Conservation (phyloP, 2,113 vertebrate genomes). For the Onychostruthus taczanowskii region DNA sequence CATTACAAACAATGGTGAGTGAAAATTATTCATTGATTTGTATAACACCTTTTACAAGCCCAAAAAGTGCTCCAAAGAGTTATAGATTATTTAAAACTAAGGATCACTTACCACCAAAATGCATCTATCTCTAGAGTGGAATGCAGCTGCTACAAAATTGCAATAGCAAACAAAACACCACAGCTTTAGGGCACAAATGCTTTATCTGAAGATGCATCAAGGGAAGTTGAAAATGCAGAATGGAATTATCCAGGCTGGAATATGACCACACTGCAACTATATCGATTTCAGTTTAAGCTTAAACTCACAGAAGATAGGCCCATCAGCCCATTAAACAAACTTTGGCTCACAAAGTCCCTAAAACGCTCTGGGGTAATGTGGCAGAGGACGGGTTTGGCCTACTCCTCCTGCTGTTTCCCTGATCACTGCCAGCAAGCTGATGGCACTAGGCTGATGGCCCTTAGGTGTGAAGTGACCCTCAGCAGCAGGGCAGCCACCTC, state of each 20-base stretch:
- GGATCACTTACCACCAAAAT: slow-evolving; percentile 21
- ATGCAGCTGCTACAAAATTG: slow-evolving; percentile 10
- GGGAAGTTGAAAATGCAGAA: slow-evolving; percentile 40
- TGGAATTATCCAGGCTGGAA: slow-evolving; percentile 28
- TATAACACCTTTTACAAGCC: slow-evolving; percentile 72
- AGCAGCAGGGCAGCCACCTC: background rate
- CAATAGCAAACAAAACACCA: background rate
- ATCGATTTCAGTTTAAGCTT: slow-evolving; percentile 8
- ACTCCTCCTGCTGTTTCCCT: background rate
- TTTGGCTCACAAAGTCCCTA: background rate
- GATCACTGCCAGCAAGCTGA: background rate
- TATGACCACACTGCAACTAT: background rate
- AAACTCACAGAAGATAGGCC: background rate
- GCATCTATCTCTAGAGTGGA: background rate
- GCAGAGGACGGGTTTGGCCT: background rate
- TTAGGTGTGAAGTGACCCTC: background rate
- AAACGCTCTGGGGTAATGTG: background rate
- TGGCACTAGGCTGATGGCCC: background rate
- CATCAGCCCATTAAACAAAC: slow-evolving; percentile 15
- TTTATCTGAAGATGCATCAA: slow-evolving; percentile 31
- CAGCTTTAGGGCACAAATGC: background rate
- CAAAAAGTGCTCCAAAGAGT: slow-evolving; percentile 71
- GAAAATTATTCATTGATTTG: slow-evolving; percentile 79
- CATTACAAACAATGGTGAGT: slow-evolving; percentile 73
- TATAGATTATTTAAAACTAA: slow-evolving; percentile 60